Evolutionary conservation across 2,888 invertebrate species (phyloP).

Genomic region (Branchipolynoe longqiensis): DNA sequence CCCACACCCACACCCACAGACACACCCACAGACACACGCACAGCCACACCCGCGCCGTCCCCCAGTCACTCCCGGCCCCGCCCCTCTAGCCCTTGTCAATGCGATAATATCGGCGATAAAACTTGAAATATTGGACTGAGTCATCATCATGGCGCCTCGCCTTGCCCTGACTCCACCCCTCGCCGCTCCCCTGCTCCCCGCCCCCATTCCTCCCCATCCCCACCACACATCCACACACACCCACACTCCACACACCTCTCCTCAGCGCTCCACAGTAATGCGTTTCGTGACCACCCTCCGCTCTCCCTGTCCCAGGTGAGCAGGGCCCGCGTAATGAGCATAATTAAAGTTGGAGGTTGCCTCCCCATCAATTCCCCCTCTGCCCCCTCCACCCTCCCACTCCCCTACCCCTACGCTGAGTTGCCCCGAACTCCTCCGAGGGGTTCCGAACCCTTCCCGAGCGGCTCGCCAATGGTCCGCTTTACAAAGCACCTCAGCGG

Average conservation of each 20-base stretch:
- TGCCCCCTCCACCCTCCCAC: neutral
- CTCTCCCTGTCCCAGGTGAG: slow-evolving; percentile 1
- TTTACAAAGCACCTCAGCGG: too few relatives aligned
- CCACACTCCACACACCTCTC: neutral
- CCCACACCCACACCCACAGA: neutral
- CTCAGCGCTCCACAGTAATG: neutral
- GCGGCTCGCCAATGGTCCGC: too few relatives aligned
- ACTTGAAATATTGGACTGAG: slow-evolving; percentile 50
- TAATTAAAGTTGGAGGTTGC: slow-evolving; percentile 40
- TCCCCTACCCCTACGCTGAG: neutral
- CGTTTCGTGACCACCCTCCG: too few relatives aligned
- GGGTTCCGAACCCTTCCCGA: slow-evolving; percentile 7
- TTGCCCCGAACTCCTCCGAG: neutral
- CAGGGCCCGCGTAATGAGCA: slow-evolving; percentile 20
- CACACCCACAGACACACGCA: neutral
- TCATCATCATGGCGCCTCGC: slow-evolving; percentile 23
- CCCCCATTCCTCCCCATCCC: neutral
- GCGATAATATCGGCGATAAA: slow-evolving; percentile 50
- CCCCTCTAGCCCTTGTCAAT: slow-evolving; percentile 40
- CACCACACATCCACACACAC: neutral
- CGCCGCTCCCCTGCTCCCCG: neutral
- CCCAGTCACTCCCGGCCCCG: neutral
- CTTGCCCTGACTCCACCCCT: neutral
- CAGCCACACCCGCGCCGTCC: neutral
- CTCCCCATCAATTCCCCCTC: neutral